phyloP scores from a whole-genome alignment of 2,113 vertebrate genomes.

The Pelecanoides urinatrix region DNA sequence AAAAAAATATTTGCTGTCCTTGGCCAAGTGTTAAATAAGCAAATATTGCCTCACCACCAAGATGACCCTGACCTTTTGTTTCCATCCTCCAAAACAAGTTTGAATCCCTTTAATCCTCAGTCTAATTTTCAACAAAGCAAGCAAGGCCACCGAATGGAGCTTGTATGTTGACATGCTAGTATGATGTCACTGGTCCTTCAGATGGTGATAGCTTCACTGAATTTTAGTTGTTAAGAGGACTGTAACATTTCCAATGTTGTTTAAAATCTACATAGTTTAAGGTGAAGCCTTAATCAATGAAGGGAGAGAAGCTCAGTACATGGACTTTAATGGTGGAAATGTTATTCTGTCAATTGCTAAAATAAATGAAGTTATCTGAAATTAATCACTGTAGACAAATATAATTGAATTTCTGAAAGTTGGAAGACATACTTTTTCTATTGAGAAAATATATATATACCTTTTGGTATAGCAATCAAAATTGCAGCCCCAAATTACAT shows the following conservation, averaged over 20 bases:
- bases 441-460: not conserved
- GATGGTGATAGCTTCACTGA: not conserved
- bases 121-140: not conserved
- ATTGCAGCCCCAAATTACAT: not conserved
- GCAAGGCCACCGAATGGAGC: not conserved
- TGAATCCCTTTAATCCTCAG: not conserved
- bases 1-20: not conserved
- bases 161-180: not conserved
- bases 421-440: not conserved
- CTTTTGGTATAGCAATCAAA: not conserved
- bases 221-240: not conserved
- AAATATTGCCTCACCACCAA: not conserved
- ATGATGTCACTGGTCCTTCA: not conserved
- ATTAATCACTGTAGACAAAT: not conserved
- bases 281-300: not conserved
- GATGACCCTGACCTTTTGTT: not conserved
- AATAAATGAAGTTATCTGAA: not conserved
- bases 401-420: not conserved
- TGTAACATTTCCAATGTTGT: not conserved
- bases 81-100: not conserved
- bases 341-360: not conserved
- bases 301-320: not conserved
- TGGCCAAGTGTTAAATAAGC: not conserved
- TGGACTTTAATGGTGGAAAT: not conserved
- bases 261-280: not conserved